Conservation (phyloP, 2,888 invertebrate species). For the Archaeoteleia sp. region DNA sequence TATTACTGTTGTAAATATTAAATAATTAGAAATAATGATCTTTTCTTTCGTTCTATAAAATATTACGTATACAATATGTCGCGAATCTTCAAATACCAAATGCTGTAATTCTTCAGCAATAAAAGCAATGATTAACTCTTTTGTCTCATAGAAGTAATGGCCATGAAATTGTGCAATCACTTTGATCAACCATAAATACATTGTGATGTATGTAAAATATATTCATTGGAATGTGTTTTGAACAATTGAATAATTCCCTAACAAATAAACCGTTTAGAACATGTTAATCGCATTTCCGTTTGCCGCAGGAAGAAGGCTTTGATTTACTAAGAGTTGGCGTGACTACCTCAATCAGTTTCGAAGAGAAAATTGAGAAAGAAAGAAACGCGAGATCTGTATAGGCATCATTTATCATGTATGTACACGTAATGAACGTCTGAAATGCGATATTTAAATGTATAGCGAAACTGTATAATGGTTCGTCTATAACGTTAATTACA, state of each 20-base stretch:
- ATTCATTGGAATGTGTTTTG: not conserved
- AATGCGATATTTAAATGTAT: too few relatives aligned
- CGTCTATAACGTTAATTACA: too few relatives aligned
- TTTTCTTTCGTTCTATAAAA: too few relatives aligned
- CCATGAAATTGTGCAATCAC: too few relatives aligned
- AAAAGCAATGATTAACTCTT: too few relatives aligned
- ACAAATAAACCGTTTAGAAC: constrained; percentile 21
- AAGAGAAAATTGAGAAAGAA: constrained; percentile 24
- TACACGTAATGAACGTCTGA: constrained; percentile 10
- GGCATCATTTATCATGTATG: constrained; percentile 11
- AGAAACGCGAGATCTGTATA: constrained; percentile 7
- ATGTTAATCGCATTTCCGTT: constrained; percentile 24
- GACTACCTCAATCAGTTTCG: constrained; percentile 21
- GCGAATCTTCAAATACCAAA: too few relatives aligned
- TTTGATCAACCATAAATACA: not conserved
- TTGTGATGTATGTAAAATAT: not conserved
- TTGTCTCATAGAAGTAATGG: too few relatives aligned
- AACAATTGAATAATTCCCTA: constrained; percentile 13
- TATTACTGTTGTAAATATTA: too few relatives aligned
- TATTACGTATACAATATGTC: too few relatives aligned
- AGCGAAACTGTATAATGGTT: too few relatives aligned
- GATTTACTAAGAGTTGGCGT: constrained; percentile 32
- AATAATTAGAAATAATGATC: too few relatives aligned
- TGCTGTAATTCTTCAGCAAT: too few relatives aligned
- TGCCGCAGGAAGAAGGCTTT: constrained; percentile 17